Conservation (phyloP, 92 coral and sea anemone species). For the Meandrina meandrites region DNA sequence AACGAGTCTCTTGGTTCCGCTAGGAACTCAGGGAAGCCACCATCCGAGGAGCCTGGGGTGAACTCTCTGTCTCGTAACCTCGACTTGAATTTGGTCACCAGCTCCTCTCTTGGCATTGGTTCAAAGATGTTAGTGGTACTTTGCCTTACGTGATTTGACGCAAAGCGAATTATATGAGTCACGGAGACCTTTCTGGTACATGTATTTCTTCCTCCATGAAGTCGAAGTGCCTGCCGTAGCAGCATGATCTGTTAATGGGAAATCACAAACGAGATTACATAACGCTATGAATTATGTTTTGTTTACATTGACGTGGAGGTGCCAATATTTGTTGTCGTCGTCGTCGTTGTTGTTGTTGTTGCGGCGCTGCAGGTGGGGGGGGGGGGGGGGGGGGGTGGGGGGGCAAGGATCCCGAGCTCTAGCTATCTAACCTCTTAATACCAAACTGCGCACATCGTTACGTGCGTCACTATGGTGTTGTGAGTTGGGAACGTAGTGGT, state of each 20-base stretch:
- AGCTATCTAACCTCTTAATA: too few relatives aligned
- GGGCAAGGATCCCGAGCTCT: too few relatives aligned
- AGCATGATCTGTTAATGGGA: neutral
- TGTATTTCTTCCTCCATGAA: neutral
- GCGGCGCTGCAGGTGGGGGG: too few relatives aligned
- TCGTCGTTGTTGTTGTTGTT: too few relatives aligned
- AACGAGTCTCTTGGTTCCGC: slow-evolving; percentile 55
- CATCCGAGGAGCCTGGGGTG: slow-evolving; percentile 45
- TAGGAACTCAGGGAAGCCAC: slow-evolving; percentile 58
- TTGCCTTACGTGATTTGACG: neutral
- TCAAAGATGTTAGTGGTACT: neutral
- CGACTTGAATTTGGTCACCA: slow-evolving; percentile 43
- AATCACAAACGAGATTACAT: neutral
- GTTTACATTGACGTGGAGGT: neutral
- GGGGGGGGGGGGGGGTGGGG: too few relatives aligned
- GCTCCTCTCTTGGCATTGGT: slow-evolving; percentile 43
- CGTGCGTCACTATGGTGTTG: too few relatives aligned
- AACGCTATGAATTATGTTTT: neutral
- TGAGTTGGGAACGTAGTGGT: too few relatives aligned
- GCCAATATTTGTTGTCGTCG: too few relatives aligned
- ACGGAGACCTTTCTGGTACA: neutral
- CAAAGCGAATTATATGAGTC: neutral
- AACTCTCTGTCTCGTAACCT: slow-evolving; percentile 46
- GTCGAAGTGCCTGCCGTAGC: neutral
- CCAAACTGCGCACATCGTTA: too few relatives aligned